Conservation (phyloP, 2,113 vertebrate species). For the Erythrolamprus reginae region DNA sequence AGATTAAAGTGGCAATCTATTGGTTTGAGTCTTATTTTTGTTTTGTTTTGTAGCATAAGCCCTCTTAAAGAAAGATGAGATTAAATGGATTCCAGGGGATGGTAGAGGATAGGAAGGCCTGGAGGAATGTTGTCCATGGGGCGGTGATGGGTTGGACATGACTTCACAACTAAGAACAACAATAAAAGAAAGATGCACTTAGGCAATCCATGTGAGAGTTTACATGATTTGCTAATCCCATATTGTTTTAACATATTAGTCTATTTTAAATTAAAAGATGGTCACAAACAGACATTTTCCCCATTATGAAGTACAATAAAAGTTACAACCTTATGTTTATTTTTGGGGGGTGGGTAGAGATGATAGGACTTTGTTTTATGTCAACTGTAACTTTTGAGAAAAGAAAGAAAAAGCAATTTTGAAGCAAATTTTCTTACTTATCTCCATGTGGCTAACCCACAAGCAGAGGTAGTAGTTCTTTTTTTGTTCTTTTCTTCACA, state of each 20-base stretch:
- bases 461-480: constrained; percentile 41
- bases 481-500: constrained; percentile 30
- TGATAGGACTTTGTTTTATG: not conserved
- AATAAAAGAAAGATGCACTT: not conserved
- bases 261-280: not conserved
- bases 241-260: not conserved
- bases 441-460: constrained; percentile 56
- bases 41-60: not conserved
- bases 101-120: too few relatives aligned
- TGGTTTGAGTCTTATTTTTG: not conserved
- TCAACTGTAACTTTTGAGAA: not conserved
- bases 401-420: constrained; percentile 39
- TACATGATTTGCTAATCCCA: not conserved
- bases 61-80: not conserved
- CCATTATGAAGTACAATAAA: not conserved
- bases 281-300: not conserved
- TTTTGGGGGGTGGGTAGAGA: constrained; percentile 11
- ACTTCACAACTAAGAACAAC: too few relatives aligned
- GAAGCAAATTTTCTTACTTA: constrained; percentile 61
- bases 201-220: not conserved
- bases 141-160: too few relatives aligned
- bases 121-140: too few relatives aligned
- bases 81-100: too few relatives aligned
- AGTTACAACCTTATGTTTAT: constrained; percentile 36
- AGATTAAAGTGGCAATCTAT: not conserved